Evolutionary conservation across 2,888 invertebrate genomes (phyloP).

Genomic region (Drosophila birchii): DNA sequence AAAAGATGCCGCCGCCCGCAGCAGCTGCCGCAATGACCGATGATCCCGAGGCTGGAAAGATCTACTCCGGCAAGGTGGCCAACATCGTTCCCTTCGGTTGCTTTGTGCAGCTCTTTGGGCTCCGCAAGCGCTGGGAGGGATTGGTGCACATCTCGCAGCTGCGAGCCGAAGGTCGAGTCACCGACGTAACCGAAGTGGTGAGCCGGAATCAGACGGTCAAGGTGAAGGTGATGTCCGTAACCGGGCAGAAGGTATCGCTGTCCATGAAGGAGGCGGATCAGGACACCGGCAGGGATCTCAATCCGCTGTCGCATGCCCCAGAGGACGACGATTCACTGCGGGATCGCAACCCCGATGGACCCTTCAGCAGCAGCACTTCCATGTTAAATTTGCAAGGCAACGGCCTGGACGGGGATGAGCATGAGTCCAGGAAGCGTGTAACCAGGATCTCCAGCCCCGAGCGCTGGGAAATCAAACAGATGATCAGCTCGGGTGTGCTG

Average conservation of each 20-base stretch:
- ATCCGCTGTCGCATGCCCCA: constrained; percentile 91
- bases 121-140: constrained; percentile 96
- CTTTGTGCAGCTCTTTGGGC: constrained; percentile 97
- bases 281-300: constrained; percentile 96
- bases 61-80: constrained; percentile 96
- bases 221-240: constrained; percentile 95
- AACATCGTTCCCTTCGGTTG: constrained; percentile 99
- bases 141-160: constrained; percentile 98
- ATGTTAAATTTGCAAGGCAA: constrained; percentile 85
- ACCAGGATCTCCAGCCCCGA: constrained; percentile 98
- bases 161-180: constrained; percentile 96
- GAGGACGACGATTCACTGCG: constrained; percentile 85
- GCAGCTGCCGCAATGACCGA: constrained; percentile 86
- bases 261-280: constrained; percentile 99
- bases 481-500: constrained; percentile 96
- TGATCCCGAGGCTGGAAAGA: constrained; percentile 92
- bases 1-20: constrained; percentile 80
- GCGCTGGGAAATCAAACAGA: constrained; percentile 98
- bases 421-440: constrained; percentile 92
- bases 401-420: constrained; percentile 91
- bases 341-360: constrained; percentile 96
- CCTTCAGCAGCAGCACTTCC: constrained; percentile 87
- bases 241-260: constrained; percentile 97
- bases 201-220: constrained; percentile 94
- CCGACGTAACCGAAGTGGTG: constrained; percentile 97